These are phyloP conservation scores for Pemphredon lugubris DNA, from an alignment of 2,888 invertebrate genomes.

Conservation along the genomic window DNA sequence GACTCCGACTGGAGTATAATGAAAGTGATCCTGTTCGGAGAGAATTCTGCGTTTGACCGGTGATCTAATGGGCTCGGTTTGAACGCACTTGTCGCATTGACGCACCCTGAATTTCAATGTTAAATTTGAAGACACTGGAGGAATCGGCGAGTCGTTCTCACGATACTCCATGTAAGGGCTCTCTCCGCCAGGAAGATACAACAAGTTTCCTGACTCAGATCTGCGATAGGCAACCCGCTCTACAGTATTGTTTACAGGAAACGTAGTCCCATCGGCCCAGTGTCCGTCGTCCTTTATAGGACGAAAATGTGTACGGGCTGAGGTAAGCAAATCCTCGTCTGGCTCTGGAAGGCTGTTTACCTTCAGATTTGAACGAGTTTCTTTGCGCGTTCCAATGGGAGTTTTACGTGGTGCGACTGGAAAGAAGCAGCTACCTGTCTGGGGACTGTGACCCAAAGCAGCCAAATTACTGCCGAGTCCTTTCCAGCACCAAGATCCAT, in stretches of 20 bases:
- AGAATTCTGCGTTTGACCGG: slow-evolving; percentile 78
- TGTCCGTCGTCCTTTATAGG: slow-evolving; percentile 87
- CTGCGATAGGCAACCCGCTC: slow-evolving; percentile 86
- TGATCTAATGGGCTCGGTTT: slow-evolving; percentile 78
- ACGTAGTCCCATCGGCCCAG: slow-evolving; percentile 88
- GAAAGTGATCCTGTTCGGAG: slow-evolving; percentile 76
- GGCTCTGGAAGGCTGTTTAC: slow-evolving; percentile 72
- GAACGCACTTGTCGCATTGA: slow-evolving; percentile 82
- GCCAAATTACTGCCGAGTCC: slow-evolving; percentile 82
- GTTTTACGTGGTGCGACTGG: slow-evolving; percentile 82
- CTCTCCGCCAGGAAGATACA: slow-evolving; percentile 78
- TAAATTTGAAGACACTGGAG: slow-evolving; percentile 80
- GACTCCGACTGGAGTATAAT: slow-evolving; percentile 67
- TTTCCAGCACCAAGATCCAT: slow-evolving; percentile 79
- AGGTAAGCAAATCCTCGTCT: slow-evolving; percentile 88
- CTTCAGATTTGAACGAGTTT: slow-evolving; percentile 69
- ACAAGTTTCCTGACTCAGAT: slow-evolving; percentile 82
- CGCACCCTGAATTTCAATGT: slow-evolving; percentile 87
- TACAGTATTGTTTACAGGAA: slow-evolving; percentile 85
- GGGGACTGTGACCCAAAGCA: slow-evolving; percentile 84
- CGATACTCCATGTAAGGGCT: slow-evolving; percentile 82
- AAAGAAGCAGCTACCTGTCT: slow-evolving; percentile 84
- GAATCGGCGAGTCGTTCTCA: slow-evolving; percentile 79
- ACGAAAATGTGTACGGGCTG: slow-evolving; percentile 91
- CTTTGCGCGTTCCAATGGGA: slow-evolving; percentile 67